phyloP scores from a whole-genome alignment of 2,113 vertebrate genomes.

The Pelmatolapia mariae region DNA sequence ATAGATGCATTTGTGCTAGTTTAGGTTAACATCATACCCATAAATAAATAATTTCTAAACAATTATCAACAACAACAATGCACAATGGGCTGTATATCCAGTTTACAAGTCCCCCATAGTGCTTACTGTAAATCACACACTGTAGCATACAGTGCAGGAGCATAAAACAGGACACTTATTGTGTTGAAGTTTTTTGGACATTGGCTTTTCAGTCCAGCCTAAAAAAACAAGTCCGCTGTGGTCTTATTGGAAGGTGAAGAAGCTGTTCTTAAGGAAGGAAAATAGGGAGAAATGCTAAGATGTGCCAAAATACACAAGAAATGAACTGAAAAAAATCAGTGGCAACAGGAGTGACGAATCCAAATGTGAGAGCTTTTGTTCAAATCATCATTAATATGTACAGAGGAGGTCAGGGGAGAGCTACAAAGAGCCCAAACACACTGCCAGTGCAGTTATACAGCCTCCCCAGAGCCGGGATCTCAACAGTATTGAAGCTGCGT shows the following conservation, averaged over 20 bases:
- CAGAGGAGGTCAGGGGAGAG: background rate
- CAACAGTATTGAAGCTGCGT: background rate
- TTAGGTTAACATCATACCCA: background rate
- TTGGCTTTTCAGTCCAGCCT: background rate
- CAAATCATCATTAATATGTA: background rate
- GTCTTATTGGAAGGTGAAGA: background rate
- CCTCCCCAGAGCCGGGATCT: background rate
- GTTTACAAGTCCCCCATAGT: background rate
- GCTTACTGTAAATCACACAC: background rate
- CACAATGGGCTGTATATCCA: background rate
- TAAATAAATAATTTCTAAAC: background rate
- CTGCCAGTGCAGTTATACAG: background rate
- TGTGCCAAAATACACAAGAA: background rate
- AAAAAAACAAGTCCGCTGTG: background rate
- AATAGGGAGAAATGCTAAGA: background rate
- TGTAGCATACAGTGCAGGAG: background rate
- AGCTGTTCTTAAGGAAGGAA: background rate
- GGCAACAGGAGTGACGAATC: background rate
- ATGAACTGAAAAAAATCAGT: background rate
- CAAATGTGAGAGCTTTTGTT: background rate
- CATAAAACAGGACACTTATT: background rate
- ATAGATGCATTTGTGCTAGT: background rate
- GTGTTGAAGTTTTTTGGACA: rapidly evolving
- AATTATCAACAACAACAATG: background rate
- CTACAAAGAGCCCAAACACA: background rate